These are phyloP conservation scores for Gallinago stenura DNA, from an alignment of 2,797 vertebrate genomes.

Conservation along the genomic window DNA sequence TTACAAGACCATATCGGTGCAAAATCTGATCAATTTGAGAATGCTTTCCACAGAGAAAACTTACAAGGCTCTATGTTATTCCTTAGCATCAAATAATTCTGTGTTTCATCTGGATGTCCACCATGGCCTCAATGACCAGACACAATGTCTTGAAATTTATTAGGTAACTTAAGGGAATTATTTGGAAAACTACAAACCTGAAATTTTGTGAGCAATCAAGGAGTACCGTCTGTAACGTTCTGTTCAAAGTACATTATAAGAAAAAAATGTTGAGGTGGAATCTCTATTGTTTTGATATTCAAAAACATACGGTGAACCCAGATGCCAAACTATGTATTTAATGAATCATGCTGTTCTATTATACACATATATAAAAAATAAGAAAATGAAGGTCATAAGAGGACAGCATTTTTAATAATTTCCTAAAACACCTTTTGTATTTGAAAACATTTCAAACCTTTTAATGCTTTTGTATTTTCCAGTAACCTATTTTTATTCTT, in stretches of 20 bases:
- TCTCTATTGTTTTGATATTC: conserved; percentile 23
- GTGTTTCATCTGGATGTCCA: background rate
- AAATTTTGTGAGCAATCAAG: conserved; percentile 58
- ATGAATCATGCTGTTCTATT: conserved; percentile 66
- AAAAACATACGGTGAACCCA: conserved; percentile 63
- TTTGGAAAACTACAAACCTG: conserved; percentile 18
- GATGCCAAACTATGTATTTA: conserved; percentile 74
- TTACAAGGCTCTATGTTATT: background rate
- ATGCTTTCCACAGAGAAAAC: background rate
- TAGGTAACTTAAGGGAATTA: conserved; percentile 14
- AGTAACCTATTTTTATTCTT: conserved; percentile 7
- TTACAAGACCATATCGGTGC: background rate
- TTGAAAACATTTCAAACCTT: conserved; percentile 57
- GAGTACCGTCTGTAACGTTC: conserved; percentile 67
- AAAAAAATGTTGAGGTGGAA: conserved; percentile 56
- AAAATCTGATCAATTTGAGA: background rate
- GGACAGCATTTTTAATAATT: conserved; percentile 66
- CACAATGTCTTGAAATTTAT: background rate
- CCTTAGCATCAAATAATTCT: background rate
- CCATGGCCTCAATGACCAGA: background rate
- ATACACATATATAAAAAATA: conserved; percentile 9
- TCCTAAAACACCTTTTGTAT: conserved; percentile 51
- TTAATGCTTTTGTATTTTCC: conserved; percentile 4
- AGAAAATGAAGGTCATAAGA: conserved; percentile 25
- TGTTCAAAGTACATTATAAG: conserved; percentile 38